Evolutionary conservation across 2,888 invertebrate genomes (phyloP).

Genomic region (Amphipyra berbera): DNA sequence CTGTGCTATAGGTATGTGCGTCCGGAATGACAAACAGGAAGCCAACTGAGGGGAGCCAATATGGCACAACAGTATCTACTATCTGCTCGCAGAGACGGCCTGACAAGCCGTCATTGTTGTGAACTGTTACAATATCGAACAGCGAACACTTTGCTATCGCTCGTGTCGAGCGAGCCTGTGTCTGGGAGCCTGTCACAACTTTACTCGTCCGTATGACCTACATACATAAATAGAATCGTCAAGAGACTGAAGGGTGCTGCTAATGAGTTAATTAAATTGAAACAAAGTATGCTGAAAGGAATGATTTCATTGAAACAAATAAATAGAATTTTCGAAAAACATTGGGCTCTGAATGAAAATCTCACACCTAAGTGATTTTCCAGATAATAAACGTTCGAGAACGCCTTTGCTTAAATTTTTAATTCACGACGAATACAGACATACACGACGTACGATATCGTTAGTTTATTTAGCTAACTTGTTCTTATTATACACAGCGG

Average conservation of each 20-base stretch:
- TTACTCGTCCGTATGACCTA: slow-evolving; percentile 27
- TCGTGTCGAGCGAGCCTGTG: slow-evolving; percentile 1
- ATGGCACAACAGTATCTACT: not conserved
- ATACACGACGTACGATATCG: too few relatives aligned
- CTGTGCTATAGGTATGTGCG: not conserved
- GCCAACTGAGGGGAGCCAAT: slow-evolving; percentile 8
- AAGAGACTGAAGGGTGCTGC: not conserved
- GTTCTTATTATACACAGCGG: not conserved
- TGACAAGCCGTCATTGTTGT: slow-evolving; percentile 8
- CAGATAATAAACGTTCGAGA: slow-evolving; percentile 2
- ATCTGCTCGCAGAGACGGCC: not conserved
- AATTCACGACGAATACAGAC: not conserved
- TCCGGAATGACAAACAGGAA: slow-evolving; percentile 19
- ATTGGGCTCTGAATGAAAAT: not conserved
- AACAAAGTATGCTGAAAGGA: too few relatives aligned
- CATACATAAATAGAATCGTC: slow-evolving; percentile 24
- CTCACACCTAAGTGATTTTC: slow-evolving; percentile 5
- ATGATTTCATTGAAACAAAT: not conserved
- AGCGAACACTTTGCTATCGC: slow-evolving; percentile 1
- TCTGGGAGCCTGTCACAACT: slow-evolving; percentile 19
- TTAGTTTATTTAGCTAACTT: slow-evolving; percentile 1
- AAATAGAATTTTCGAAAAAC: not conserved
- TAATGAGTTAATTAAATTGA: not conserved
- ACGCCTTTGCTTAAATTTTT: not conserved
- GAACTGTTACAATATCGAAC: slow-evolving; percentile 15